These are phyloP conservation scores for Cotesia chilonis DNA, from an alignment of 1,140 invertebrate genomes.

Conservation along the genomic window DNA sequence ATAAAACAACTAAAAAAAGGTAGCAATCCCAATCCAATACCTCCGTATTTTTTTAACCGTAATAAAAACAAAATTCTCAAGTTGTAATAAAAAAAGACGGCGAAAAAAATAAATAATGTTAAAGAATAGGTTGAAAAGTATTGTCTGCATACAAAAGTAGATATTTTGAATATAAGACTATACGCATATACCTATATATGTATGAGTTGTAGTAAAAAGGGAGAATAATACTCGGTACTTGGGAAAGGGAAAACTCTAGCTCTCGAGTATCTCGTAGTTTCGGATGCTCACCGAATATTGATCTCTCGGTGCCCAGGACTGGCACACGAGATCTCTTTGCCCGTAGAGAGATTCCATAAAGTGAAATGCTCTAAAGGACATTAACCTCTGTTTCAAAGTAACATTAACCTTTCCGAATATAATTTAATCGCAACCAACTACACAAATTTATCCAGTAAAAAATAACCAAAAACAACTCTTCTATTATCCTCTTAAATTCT, in stretches of 20 bases:
- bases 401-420: too few relatives aligned
- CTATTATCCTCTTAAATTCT: too few relatives aligned
- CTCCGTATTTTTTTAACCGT: too few relatives aligned
- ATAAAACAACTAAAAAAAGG: too few relatives aligned
- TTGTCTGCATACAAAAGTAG: not conserved
- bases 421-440: too few relatives aligned
- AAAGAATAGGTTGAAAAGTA: too few relatives aligned
- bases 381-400: not conserved
- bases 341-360: not conserved
- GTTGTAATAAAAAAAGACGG: not conserved
- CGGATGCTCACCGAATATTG: conserved; percentile 21
- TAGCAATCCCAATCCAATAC: too few relatives aligned
- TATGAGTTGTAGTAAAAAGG: not conserved
- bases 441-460: too few relatives aligned
- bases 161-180: not conserved
- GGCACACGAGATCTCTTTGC: conserved; percentile 12
- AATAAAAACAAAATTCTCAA: not conserved
- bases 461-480: too few relatives aligned
- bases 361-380: not conserved
- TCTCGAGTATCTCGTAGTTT: conserved; percentile 17
- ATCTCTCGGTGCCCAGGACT: conserved; percentile 6
- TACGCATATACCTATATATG: not conserved
- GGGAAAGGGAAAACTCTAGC: not conserved
- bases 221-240: too few relatives aligned
- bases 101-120: too few relatives aligned